Conservation (phyloP, 2,113 vertebrate species). For the Eretmodus cyanostictus region DNA sequence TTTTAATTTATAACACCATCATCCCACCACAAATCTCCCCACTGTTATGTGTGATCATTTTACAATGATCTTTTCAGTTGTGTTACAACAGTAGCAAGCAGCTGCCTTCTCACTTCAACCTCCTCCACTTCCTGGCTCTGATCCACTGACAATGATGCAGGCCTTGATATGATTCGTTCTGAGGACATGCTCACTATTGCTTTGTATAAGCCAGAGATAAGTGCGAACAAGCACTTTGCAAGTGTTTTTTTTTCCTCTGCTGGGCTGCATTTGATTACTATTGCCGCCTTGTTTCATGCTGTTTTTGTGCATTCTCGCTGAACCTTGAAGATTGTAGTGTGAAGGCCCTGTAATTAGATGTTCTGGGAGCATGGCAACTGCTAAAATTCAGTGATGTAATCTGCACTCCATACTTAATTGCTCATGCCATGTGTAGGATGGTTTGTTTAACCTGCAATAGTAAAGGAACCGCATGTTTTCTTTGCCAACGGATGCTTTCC, state of each 20-base stretch:
- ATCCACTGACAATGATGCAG: neutral
- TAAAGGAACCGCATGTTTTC: neutral
- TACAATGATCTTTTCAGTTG: neutral
- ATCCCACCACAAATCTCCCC: neutral
- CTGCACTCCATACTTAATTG: constrained; percentile 25
- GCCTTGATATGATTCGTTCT: neutral
- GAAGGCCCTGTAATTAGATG: constrained; percentile 50
- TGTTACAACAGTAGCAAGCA: neutral
- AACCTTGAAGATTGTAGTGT: constrained; percentile 28
- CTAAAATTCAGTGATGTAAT: constrained; percentile 48
- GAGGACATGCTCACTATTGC: neutral
- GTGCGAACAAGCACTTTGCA: constrained; percentile 7
- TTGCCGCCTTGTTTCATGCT: constrained; percentile 10
- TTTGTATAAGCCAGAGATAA: neutral
- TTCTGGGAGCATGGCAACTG: constrained; percentile 31
- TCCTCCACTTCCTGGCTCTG: neutral
- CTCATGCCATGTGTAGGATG: constrained; percentile 13
- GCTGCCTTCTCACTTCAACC: neutral
- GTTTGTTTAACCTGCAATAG: constrained; percentile 18
- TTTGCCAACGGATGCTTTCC: neutral
- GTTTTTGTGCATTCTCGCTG: constrained; percentile 10
- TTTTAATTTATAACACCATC: neutral
- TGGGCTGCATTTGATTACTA: constrained; percentile 17
- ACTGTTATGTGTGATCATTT: neutral
- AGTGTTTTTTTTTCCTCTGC: neutral